Evolutionary conservation across 2,888 invertebrate genomes (phyloP), one percentile per base, ranked within the genome.

Genomic region (Allygus modestus): DNA sequence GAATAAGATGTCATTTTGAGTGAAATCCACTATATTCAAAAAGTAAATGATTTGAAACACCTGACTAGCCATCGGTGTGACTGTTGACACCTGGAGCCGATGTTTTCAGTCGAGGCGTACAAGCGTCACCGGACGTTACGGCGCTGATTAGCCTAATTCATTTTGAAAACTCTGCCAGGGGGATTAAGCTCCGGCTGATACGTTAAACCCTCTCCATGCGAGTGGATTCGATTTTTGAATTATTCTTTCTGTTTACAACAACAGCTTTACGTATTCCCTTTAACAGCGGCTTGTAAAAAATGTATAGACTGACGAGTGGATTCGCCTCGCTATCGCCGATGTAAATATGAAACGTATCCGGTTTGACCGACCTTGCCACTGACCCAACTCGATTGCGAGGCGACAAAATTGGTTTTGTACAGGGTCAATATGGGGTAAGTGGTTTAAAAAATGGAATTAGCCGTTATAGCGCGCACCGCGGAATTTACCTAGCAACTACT

Each of bases 181-280:
- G 82, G 82, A 58, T 75, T 83, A 83, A 51, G 73, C 69, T 26
- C 41, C 82, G 73, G 58, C 83, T 83, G 83, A 83, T 58, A 58
- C 83, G 83, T 37, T 83, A 83, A 83, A 20, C 83, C 61, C 73
- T 69, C 82, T 54, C 83, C 75, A 75, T 75, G 58, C 31, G 73
- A 83, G 83, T 83, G 83, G 83, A 83, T 83, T 83, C 83, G 83
- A 83, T 83, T 83, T 83, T 83, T 83, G 75, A 83, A 83, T 83
- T 83, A 83, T 83, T 83, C 83, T 83, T 83, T 83, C 75, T 83
- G 83, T 83, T 83, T 51, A 51, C 51, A 77, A 79, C 79, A 58
- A 54, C 58, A 20, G 79, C 79, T 79, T 79, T 79, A 79, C 58
- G 79, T 58, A 79, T 79, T 79, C 79, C 58, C 79, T 79, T 79